Evolutionary conservation across 1,140 invertebrate species (phyloP).

Genomic region (Maniola jurtina): DNA sequence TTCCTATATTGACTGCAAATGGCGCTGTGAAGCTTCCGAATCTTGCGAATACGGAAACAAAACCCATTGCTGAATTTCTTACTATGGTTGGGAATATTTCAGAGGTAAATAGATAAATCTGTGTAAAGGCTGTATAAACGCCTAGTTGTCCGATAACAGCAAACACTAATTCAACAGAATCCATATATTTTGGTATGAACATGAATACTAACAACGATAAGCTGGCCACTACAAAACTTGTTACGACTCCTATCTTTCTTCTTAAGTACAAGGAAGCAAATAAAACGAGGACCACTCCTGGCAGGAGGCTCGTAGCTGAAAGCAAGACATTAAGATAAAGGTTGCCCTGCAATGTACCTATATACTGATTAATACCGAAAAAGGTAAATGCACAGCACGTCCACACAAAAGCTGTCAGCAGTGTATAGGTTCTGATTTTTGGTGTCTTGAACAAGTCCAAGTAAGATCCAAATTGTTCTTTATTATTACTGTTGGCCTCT

Average conservation of each 20-base stretch:
- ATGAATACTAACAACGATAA: conserved; percentile 54
- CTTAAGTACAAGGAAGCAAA: conserved; percentile 81
- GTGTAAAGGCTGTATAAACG: conserved; percentile 80
- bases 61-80: conserved; percentile 83
- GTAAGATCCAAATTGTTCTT: conserved; percentile 47
- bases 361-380: conserved; percentile 87
- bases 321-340: conserved; percentile 86
- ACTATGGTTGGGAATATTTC: conserved; percentile 85
- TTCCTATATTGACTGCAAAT: conserved; percentile 80
- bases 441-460: conserved; percentile 83
- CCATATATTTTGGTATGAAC: conserved; percentile 44
- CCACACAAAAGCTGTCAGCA: conserved; percentile 84
- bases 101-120: conserved; percentile 82
- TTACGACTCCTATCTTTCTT: conserved; percentile 67
- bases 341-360: conserved; percentile 84
- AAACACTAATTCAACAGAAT: conserved; percentile 50
- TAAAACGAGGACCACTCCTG: conserved; percentile 82
- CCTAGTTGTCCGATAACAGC: conserved; percentile 82
- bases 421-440: conserved; percentile 85
- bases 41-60: conserved; percentile 81
- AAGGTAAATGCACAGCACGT: conserved; percentile 84
- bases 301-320: conserved; percentile 80
- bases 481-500: conserved; percentile 46
- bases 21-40: conserved; percentile 84
- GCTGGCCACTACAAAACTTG: conserved; percentile 47